Evolutionary conservation across 2,797 vertebrate genomes (phyloP).

Genomic region (Pangasius sanitwongsei): DNA sequence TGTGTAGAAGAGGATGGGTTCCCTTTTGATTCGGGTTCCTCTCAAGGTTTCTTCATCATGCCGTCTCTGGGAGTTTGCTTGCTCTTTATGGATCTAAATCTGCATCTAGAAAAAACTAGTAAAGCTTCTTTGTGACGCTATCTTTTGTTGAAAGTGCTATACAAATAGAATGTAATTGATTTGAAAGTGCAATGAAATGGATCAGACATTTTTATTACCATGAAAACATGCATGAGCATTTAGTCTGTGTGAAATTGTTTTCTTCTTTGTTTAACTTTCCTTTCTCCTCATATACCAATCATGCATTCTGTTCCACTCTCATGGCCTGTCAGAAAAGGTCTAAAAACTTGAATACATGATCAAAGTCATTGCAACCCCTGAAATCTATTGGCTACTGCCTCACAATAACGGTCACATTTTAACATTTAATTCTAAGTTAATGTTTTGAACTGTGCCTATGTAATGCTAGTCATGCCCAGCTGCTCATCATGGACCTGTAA

Average conservation of each 20-base stretch:
- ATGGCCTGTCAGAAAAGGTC: neutral
- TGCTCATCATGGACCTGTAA: neutral
- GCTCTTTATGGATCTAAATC: neutral
- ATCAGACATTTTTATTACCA: neutral
- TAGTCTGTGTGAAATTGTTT: neutral
- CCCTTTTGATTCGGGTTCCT: neutral
- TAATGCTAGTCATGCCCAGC: neutral
- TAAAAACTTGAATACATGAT: neutral
- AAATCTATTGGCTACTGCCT: neutral
- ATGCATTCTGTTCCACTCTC: neutral
- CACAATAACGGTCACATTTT: slow-evolving; percentile 40
- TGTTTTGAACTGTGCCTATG: neutral
- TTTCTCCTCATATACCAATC: neutral
- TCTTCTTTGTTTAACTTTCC: neutral
- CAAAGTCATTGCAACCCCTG: neutral
- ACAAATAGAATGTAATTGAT: neutral
- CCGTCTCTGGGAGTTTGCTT: neutral
- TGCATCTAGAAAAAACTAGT: neutral
- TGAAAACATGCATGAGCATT: neutral
- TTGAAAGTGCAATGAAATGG: neutral
- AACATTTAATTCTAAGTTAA: neutral
- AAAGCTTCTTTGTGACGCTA: no score
- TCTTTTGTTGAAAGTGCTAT: no score
- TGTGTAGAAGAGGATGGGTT: neutral
- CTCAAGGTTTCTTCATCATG: neutral